Base-by-base conservation (phyloP, 1,140 invertebrate genomes). In the Homarus americanus region DNA sequence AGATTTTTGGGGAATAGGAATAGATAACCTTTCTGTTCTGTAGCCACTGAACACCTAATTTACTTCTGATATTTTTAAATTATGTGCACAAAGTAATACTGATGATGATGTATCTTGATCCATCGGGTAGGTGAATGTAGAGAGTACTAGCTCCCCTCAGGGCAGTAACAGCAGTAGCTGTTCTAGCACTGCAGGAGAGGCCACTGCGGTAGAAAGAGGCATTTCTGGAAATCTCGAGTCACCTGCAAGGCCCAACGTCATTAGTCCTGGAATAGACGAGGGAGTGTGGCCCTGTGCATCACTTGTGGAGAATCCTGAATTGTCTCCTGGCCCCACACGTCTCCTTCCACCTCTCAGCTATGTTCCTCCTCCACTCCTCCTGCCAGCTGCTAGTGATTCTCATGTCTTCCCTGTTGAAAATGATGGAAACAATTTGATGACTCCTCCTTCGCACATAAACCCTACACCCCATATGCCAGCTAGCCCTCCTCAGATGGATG, bases 141-240 rank as follows among this genome's bases (percentile, higher is more conserved):
- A 83, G 58, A 83, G 63, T 63, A 83, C 82, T 83, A 83, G 82
- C 82, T 83, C 82, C 63, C 82, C 82, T 69, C 82, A 69, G 63
- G 63, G 38, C 53, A 83, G 82, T 36, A 83, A 63, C 63, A 83
- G 82, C 38, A 83, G 82, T 63, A 83, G 82, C 63, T 53, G 36
- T 44, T 83, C 82, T 40, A 83, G 82, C 38, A 83, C 38, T 69
- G 63, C 58, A 40, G 82, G 34, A 66, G 82, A 83, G 63, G 69
- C 49, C 41, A 38, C 38, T 79, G 40, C 63, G 12, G 17, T 44
- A 40, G 82, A 83, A 38, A 66, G 53, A 69, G 58, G 58, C 24
- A 66, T 83, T 38, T 63, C 82, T 63, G 82, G 34, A 28, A 83
- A 83, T 63, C 36, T 66, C n/a, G 82, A 83, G 36, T 63, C n/a